These are phyloP conservation scores for Corynorhinus townsendii DNA, from an alignment of 2,113 vertebrate species.

Conservation along the genomic window DNA sequence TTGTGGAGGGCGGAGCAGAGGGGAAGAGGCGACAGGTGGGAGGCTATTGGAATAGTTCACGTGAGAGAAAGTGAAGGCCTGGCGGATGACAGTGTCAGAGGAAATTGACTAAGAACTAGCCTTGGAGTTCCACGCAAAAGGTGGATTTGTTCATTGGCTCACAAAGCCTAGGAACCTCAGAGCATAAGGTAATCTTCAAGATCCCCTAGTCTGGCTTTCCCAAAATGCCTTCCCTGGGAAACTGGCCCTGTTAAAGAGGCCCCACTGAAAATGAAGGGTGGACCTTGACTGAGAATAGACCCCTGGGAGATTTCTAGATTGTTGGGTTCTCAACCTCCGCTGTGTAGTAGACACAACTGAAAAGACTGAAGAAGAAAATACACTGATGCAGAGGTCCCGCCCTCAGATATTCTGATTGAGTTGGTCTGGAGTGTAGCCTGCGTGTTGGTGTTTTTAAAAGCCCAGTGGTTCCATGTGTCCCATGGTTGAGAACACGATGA, in stretches of 20 bases:
- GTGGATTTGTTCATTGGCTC: background rate
- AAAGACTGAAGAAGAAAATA: background rate
- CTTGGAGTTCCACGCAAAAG: background rate
- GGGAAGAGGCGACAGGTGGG: background rate
- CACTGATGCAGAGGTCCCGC: background rate
- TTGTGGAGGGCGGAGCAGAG: too few species aligned
- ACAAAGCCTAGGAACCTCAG: background rate
- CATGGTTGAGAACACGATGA: background rate
- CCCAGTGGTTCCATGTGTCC: background rate
- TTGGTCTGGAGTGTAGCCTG: background rate
- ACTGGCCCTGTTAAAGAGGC: background rate
- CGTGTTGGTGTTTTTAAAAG: background rate
- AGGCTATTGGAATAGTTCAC: background rate
- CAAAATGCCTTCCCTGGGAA: background rate
- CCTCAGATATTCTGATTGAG: background rate
- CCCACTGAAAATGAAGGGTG: background rate
- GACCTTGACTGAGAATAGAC: background rate
- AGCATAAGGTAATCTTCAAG: background rate
- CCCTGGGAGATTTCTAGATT: background rate
- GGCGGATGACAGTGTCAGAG: fast-evolving
- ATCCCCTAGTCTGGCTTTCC: background rate
- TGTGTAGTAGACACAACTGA: background rate
- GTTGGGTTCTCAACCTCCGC: background rate
- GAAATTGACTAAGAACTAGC: background rate
- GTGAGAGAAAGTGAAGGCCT: background rate